Base-by-base conservation (phyloP, 1,140 invertebrate genomes). In the Pogonomyrmex californicus region DNA sequence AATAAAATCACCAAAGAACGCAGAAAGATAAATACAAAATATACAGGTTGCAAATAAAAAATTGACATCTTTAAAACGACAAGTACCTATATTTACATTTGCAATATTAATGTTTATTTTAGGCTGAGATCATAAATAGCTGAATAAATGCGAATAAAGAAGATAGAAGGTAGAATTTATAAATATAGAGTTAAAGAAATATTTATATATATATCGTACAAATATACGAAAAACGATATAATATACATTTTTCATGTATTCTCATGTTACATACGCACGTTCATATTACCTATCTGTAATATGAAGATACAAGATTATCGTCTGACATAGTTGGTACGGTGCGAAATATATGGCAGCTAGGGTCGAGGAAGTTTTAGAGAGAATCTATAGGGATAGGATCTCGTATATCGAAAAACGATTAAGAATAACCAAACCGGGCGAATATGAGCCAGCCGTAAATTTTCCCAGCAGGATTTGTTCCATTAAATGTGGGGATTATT, bases 401-500 rank as follows among this genome's bases (percentile, higher is more conserved):
- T 23, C 68, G 68, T 60, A 71, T 56, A 86, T 88, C 82, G 75
- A 81, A 75, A 85, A 85, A 87, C 89, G 89, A 90, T 90, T 90
- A 90, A 86, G 88, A 87, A 90, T 90, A 87, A 90, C 89, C 86
- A 83, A 87, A 79, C 54, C 63, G 49, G 44, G 30, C 49, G 76
- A 90, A 90, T 87, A 90, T 90, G 88, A 87, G 56, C 78, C 79
- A 75, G 36, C 17, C 86, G 76, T 90, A 90, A 90, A 91, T 91
- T 78, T 51, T 54, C 75, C 82, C 85, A 70, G 33, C 56, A 44
- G 66, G 86, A 90, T 90, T 90, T 87, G 86, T 87, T 85, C 68
- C 70, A 89, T 90, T 90, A 86, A 90, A 88, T 88, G 83, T 86
- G 56, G 4, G 82, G 88, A 90, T 91, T 91, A 90, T 90, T 90